Evolutionary conservation across 1,140 invertebrate species (phyloP).

Genomic region (Heliconius congener): DNA sequence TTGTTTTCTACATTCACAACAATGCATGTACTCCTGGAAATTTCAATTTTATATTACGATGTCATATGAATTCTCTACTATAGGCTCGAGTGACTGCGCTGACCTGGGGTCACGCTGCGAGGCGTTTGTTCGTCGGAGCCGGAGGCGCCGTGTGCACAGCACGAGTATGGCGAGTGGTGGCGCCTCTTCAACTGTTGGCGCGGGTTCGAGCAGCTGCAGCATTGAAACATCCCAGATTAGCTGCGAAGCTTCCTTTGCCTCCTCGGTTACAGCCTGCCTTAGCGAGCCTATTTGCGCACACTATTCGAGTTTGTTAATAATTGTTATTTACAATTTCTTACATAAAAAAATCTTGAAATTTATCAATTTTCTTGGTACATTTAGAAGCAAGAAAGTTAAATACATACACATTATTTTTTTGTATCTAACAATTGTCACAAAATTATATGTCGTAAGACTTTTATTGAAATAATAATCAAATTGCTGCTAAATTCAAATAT

Average conservation of each 20-base stretch:
- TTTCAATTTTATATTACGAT: too few species aligned
- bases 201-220: slow-evolving; percentile 85
- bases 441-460: background rate
- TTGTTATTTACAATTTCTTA: too few species aligned
- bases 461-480: background rate
- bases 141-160: slow-evolving; percentile 94
- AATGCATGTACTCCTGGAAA: too few species aligned
- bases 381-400: too few species aligned
- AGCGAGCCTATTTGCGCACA: slow-evolving; percentile 95
- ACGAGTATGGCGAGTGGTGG: slow-evolving; percentile 94
- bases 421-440: too few species aligned
- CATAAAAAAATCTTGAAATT: too few species aligned
- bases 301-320: slow-evolving; percentile 89
- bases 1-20: too few species aligned
- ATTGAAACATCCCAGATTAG: slow-evolving; percentile 89
- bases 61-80: background rate
- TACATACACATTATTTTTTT: too few species aligned
- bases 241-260: slow-evolving; percentile 91
- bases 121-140: slow-evolving; percentile 95
- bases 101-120: slow-evolving; percentile 99
- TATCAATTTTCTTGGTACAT: too few species aligned
- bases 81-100: slow-evolving; percentile 94
- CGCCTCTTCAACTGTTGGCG: slow-evolving; percentile 93
- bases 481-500: too few species aligned
- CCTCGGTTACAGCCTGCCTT: slow-evolving; percentile 91